Evolutionary conservation across 2,797 vertebrate genomes (phyloP), one percentile per base, ranked within the genome.

Genomic region (Anas bahamensis): DNA sequence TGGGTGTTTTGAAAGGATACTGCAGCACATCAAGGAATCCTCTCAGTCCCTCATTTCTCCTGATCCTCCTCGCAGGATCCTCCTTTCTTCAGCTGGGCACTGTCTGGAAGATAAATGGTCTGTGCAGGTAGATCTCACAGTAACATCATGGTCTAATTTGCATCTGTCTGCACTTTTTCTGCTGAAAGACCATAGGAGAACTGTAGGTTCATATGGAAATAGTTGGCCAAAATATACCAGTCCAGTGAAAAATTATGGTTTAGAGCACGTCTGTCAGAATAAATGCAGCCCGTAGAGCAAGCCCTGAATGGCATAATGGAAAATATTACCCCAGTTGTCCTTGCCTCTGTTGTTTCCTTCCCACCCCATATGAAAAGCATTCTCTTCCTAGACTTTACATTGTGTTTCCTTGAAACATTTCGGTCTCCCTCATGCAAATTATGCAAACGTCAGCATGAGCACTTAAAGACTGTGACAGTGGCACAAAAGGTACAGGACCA

Each of bases 381-480:
- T 86, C 23, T 81, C 37, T 95, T 93, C 69, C 70, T 93, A 77
- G 44, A 81, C 41, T 86, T 89, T 35, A 64, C 33, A 39, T 57
- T 86, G 70, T 89, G 53, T 88, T 95, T 94, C 50, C 77, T 64
- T 93, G 89, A 88, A 95, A 89, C 4, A 3, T 50, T 91, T 71
- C 42, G 5, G 19, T 70, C 60, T 95, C 80, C 77, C 80, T 92
- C 73, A 73, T 82, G 85, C 85, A 95, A 96, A 94, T 91, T 89
- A 94, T 92, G 85, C 77, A 88, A 91, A 79, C 92, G 35, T 79
- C 79, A 83, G 33, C 9, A 6, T 82, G 66, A 4, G 4, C 50
- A 71, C 3, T 1, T 77, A 70, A 88, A 73, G 26, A 46, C 46
- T 69, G 39, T 82, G 65, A 82, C 83, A 82, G 55, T 39, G 68